A percentile compares a stretch with the other conserved stretches of the same genome.
phyloP scores from a whole-genome alignment of 2,797 vertebrate species.

The Parambassis ranga region DNA sequence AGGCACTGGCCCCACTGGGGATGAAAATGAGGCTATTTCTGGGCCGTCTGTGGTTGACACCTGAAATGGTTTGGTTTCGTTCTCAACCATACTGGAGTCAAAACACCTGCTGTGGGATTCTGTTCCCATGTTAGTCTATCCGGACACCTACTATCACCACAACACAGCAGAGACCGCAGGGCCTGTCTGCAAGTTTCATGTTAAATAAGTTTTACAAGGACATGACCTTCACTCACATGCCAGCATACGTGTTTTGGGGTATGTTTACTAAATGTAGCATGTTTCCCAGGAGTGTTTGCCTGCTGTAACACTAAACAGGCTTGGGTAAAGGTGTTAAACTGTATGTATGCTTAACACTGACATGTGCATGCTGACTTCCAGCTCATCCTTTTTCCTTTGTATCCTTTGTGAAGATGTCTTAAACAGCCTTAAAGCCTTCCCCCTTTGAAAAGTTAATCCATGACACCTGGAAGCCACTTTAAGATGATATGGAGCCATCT shows the following conservation, averaged over 20 bases:
- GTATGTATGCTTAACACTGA: too few species aligned
- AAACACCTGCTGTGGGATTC: conserved; percentile 63
- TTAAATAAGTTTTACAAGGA: conserved; percentile 4
- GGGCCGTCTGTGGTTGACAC: conserved; percentile 25
- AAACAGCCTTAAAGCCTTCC: background rate
- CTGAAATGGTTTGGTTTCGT: conserved; percentile 44
- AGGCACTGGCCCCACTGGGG: conserved; percentile 19
- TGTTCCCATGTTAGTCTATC: conserved; percentile 47
- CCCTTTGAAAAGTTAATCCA: conserved; percentile 13
- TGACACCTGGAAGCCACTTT: conserved; percentile 1
- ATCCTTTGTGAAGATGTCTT: background rate
- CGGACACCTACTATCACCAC: conserved; percentile 45
- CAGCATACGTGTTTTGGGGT: too few species aligned
- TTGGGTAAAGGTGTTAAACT: too few species aligned
- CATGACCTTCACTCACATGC: conserved; percentile 24
- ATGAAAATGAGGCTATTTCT: conserved; percentile 26
- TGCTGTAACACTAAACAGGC: too few species aligned
- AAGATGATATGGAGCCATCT: conserved; percentile 2
- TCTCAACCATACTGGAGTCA: conserved; percentile 29
- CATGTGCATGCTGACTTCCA: background rate
- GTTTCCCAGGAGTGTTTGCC: too few species aligned
- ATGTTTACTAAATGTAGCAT: background rate
- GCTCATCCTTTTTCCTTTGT: too few species aligned
- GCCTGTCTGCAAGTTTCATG: conserved; percentile 15
- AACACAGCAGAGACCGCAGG: conserved; percentile 27